Percentiles rank a stretch among this genome's conserved stretches.
Evolutionary conservation across 2,113 vertebrate genomes (phyloP).

Genomic region (Spea multiplicata): DNA sequence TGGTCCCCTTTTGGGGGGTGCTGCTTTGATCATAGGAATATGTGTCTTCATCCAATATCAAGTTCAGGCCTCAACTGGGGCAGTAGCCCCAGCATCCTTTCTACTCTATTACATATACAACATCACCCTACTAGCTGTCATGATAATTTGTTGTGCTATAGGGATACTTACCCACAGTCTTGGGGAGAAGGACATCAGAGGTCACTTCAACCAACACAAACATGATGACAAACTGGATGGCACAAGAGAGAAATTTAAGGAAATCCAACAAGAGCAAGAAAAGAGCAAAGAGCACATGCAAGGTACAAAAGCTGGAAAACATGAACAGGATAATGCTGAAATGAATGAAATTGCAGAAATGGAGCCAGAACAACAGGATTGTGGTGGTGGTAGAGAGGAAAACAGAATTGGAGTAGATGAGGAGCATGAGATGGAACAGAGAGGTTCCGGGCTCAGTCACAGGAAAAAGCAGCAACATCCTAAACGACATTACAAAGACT

Average conservation of each 20-base stretch:
- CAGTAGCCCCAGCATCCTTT: constrained; percentile 59
- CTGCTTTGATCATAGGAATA: constrained; percentile 62
- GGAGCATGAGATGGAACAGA: not conserved
- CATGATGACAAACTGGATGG: not conserved
- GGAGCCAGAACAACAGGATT: not conserved
- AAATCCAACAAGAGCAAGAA: not conserved
- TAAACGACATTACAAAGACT: not conserved
- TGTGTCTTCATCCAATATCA: constrained; percentile 80
- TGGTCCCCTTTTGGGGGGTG: constrained; percentile 68
- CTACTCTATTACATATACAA: constrained; percentile 79
- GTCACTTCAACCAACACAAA: constrained; percentile 75
- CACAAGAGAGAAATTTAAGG: not conserved
- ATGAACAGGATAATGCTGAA: not conserved
- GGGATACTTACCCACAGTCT: constrained; percentile 71
- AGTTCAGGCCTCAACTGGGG: constrained; percentile 60
- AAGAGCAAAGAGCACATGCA: not conserved
- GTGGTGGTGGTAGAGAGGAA: not conserved
- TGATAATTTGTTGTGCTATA: constrained; percentile 66
- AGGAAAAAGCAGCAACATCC: not conserved
- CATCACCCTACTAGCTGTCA: constrained; percentile 69
- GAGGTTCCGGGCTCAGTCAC: not conserved
- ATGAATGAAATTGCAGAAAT: not conserved
- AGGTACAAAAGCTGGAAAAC: not conserved
- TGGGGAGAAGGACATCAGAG: constrained; percentile 67
- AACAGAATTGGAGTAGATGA: not conserved